Conservation (phyloP, 2,113 vertebrate genomes). For the Menidia beryllina region DNA sequence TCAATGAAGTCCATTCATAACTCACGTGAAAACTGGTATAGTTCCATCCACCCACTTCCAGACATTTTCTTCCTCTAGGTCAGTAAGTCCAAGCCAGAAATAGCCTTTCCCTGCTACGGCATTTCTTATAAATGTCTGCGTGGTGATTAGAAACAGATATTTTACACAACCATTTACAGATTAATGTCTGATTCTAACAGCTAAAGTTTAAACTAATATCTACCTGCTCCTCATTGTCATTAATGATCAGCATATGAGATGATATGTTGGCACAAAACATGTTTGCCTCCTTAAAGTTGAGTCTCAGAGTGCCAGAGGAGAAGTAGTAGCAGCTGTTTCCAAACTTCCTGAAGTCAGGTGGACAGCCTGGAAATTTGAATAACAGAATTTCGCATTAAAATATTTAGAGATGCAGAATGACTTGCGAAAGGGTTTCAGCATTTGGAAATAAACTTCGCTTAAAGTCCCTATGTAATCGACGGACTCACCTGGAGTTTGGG, state of each 20-base stretch:
- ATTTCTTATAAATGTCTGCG: constrained; percentile 90
- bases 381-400: constrained; percentile 13
- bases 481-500: constrained; percentile 64
- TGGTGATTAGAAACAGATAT: constrained; percentile 40
- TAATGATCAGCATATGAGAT: constrained; percentile 90
- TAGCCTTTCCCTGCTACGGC: constrained; percentile 86
- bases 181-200: background rate
- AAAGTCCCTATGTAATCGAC: background rate
- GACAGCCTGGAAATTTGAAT: constrained; percentile 84
- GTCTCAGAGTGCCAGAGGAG: constrained; percentile 82
- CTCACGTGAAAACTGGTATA: constrained; percentile 87
- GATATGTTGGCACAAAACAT: constrained; percentile 85
- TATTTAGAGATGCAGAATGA: background rate
- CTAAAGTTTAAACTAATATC: background rate
- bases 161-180: background rate
- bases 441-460: background rate
- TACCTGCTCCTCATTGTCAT: constrained; percentile 94
- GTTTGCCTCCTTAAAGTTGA: constrained; percentile 88
- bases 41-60: constrained; percentile 96
- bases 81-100: constrained; percentile 95
- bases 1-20: constrained; percentile 30
- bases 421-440: background rate
- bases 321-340: constrained; percentile 93
- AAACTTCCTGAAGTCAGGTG: constrained; percentile 87
- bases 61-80: constrained; percentile 86